Evolutionary conservation across 2,113 vertebrate species (phyloP).

Genomic region (Rhinopomastus cyanomelas): DNA sequence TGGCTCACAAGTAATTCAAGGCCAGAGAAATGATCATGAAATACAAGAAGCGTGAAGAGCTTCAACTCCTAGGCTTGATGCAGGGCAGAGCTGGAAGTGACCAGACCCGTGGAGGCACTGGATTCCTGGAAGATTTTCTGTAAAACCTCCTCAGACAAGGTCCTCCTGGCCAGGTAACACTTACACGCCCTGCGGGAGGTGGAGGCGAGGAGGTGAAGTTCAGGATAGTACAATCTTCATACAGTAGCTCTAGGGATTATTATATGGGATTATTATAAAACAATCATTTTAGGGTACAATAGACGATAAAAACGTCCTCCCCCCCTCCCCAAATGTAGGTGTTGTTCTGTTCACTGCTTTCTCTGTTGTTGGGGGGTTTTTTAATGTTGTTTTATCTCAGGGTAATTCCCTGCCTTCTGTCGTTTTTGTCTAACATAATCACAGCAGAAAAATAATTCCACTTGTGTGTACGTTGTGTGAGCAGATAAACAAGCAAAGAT

Average conservation of each 20-base stretch:
- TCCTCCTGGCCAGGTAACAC: not conserved
- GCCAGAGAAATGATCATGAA: slow-evolving; percentile 64
- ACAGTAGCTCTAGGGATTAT: not conserved
- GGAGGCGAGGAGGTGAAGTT: not conserved
- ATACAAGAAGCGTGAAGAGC: slow-evolving; percentile 51
- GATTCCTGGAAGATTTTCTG: not conserved
- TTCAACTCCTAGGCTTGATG: not conserved
- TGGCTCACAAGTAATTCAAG: slow-evolving; percentile 68
- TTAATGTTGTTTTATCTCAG: slow-evolving; percentile 5
- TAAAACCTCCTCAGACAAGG: not conserved
- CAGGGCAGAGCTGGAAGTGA: not conserved
- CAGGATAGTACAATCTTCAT: not conserved
- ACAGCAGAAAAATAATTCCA: slow-evolving; percentile 11
- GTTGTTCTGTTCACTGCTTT: slow-evolving; percentile 12
- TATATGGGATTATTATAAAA: not conserved
- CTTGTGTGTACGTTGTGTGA: not conserved
- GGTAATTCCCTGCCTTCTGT: slow-evolving; percentile 24
- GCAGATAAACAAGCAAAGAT: slow-evolving; percentile 23
- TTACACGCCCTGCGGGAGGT: not conserved
- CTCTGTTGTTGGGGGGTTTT: not conserved
- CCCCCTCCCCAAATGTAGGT: not conserved
- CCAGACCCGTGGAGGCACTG: not conserved
- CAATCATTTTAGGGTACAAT: slow-evolving; percentile 8
- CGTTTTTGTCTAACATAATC: slow-evolving; percentile 1
- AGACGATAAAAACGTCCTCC: not conserved